A percentile compares a stretch with the other conserved stretches of the same genome.
phyloP scores from a whole-genome alignment of 2,797 vertebrate species.

The Phoebastria nigripes region DNA sequence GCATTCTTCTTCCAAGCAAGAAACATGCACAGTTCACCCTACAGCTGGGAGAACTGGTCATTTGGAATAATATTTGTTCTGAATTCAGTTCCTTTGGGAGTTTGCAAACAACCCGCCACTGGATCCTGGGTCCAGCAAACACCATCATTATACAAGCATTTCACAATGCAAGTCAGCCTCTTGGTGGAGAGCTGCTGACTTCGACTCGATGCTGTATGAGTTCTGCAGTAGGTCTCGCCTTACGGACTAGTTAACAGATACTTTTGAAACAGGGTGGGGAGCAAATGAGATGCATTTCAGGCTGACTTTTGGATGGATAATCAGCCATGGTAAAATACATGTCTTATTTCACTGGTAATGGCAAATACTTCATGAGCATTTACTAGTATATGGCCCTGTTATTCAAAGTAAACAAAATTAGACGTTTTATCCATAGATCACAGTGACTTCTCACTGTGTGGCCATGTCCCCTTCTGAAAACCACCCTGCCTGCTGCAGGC shows the following conservation, averaged over 20 bases:
- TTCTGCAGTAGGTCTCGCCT: background rate
- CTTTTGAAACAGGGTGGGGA: background rate
- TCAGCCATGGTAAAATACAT: background rate
- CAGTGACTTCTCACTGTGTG: background rate
- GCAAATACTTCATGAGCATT: background rate
- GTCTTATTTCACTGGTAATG: background rate
- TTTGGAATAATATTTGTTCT: slow-evolving; percentile 11
- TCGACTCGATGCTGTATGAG: rapidly evolving
- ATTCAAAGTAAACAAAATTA: background rate
- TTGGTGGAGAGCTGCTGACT: background rate
- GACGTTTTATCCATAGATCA: background rate
- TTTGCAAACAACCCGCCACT: background rate
- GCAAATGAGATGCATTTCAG: background rate
- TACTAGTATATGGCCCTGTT: background rate
- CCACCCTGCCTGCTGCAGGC: background rate
- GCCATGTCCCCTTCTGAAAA: background rate
- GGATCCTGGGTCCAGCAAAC: background rate
- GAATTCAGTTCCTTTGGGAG: background rate
- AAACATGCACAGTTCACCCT: background rate
- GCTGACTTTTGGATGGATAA: background rate
- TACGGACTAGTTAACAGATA: background rate
- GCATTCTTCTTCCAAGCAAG: background rate
- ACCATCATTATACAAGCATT: background rate
- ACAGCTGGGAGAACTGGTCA: background rate
- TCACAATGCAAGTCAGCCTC: background rate